Evolutionary conservation across 2,797 vertebrate species (phyloP).

Genomic region (Gambusia yucatana): DNA sequence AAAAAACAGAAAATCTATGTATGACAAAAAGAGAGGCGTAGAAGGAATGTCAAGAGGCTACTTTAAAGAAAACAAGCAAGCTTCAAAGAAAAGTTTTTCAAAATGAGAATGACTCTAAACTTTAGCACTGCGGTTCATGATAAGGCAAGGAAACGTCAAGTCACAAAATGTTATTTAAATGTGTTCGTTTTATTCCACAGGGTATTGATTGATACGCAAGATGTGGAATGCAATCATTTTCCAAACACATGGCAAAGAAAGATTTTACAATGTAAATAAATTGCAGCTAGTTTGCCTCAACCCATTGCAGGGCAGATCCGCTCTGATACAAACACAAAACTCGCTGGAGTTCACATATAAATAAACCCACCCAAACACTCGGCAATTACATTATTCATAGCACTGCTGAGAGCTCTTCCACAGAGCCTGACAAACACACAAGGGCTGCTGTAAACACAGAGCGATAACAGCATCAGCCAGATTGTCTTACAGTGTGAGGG

Average conservation of each 20-base stretch:
- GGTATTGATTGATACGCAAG: slow-evolving; percentile 24
- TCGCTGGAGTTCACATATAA: slow-evolving; percentile 26
- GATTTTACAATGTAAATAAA: slow-evolving; percentile 47
- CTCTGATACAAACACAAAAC: slow-evolving; percentile 42
- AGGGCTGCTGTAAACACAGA: slow-evolving; percentile 60
- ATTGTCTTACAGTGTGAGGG: slow-evolving; percentile 48
- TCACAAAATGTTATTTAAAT: slow-evolving; percentile 22
- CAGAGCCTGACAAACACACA: slow-evolving; percentile 47
- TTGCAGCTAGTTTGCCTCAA: slow-evolving; percentile 31
- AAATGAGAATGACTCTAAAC: background rate
- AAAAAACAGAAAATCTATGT: background rate
- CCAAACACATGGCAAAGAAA: slow-evolving; percentile 9
- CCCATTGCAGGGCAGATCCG: slow-evolving; percentile 23
- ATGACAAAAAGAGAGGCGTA: background rate
- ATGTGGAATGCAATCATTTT: slow-evolving; percentile 11
- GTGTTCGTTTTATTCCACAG: slow-evolving; percentile 21
- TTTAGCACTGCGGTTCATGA: background rate
- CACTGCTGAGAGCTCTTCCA: slow-evolving; percentile 61
- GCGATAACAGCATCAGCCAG: slow-evolving; percentile 47
- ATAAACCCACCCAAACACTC: slow-evolving; percentile 45
- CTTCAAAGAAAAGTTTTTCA: background rate
- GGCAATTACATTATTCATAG: slow-evolving; percentile 70
- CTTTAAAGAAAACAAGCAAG: background rate
- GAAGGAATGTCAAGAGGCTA: background rate
- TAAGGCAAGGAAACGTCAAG: slow-evolving; percentile 5